phyloP scores from a whole-genome alignment of 1,140 invertebrate species.

The Ladona fulva region DNA sequence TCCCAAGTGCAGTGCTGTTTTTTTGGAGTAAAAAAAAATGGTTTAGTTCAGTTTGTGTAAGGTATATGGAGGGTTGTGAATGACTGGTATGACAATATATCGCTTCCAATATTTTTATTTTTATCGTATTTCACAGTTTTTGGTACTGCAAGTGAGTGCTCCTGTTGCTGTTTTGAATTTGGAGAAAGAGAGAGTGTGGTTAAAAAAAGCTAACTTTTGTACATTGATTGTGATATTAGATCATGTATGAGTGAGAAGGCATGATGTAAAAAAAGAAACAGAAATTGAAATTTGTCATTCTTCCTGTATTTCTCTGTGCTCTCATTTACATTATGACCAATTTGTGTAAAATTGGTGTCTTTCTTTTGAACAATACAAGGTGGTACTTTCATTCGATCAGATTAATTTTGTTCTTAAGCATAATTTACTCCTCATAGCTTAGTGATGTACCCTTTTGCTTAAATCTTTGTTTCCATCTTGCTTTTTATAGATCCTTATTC shows the following conservation, averaged over 20 bases:
- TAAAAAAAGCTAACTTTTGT: not conserved
- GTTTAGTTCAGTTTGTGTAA: not conserved
- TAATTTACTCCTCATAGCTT: not conserved
- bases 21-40: not conserved
- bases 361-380: not conserved
- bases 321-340: not conserved
- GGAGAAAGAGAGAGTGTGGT: not conserved
- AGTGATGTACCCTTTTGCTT: too few species aligned
- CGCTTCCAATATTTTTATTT: not conserved
- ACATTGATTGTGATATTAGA: slow-evolving; percentile 3
- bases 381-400: not conserved
- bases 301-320: not conserved
- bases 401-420: not conserved
- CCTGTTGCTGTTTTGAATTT: not conserved
- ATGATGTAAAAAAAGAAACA: not conserved
- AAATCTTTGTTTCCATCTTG: too few species aligned
- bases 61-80: not conserved
- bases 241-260: not conserved
- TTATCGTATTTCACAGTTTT: not conserved
- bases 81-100: not conserved
- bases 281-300: not conserved
- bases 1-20: not conserved
- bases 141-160: not conserved
- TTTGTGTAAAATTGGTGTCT: not conserved
- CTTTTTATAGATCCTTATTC: too few species aligned